Conservation (phyloP, 30 jellyfish, hydroid and myxozoan genomes). For the Cassiopea andromeda region DNA sequence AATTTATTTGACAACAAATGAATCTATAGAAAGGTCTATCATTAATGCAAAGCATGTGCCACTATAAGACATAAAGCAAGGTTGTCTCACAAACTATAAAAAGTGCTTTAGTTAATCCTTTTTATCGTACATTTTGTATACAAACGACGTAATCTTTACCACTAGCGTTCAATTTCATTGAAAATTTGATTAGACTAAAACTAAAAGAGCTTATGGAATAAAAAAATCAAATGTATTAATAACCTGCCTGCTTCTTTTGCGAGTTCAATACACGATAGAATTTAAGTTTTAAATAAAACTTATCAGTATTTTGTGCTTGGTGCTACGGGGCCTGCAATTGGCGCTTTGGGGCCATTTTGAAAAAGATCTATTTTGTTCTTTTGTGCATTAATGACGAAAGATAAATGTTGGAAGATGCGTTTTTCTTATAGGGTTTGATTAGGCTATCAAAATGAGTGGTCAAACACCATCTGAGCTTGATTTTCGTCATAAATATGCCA, state of each 20-base stretch:
- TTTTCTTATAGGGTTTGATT: neutral
- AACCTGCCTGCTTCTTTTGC: neutral
- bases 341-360: no score
- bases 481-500: neutral
- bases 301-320: neutral
- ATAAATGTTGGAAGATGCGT: neutral
- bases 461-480: neutral
- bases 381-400: neutral
- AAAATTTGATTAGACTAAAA: neutral
- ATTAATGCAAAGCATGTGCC: no score
- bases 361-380: neutral
- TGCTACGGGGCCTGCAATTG: neutral
- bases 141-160: neutral
- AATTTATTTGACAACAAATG: no score
- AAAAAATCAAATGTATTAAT: neutral
- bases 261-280: neutral
- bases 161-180: neutral
- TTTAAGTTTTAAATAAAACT: no score
- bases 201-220: neutral
- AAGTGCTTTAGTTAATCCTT: neutral
- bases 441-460: neutral
- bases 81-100: neutral
- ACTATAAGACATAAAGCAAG: no score
- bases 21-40: no score
- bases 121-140: neutral